Conservation (phyloP, 64 coral and sea anemone species). For the Astreopora myriophthalma region DNA sequence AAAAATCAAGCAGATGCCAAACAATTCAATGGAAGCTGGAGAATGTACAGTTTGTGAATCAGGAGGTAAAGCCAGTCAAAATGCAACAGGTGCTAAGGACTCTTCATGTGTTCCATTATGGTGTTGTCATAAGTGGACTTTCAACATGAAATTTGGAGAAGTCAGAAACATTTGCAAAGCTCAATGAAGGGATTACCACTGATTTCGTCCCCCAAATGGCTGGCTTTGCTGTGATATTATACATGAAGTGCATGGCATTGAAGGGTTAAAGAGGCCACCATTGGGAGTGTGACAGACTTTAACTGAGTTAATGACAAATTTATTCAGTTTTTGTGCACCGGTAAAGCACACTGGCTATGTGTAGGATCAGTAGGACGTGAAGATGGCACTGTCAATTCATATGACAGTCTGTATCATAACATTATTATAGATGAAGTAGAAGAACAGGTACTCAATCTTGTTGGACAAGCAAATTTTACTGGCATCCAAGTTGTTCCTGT, state of each 20-base stretch:
- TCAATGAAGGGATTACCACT: constrained; percentile 40
- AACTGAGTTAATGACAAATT: background rate
- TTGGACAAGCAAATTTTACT: constrained; percentile 29
- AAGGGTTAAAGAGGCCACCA: constrained; percentile 8
- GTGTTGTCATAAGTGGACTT: constrained; percentile 19
- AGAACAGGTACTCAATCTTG: constrained; percentile 35
- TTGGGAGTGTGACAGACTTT: constrained; percentile 8
- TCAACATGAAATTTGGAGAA: background rate
- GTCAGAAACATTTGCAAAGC: constrained; percentile 22
- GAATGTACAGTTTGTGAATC: constrained; percentile 21
- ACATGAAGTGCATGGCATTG: background rate
- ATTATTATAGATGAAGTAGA: constrained; percentile 37
- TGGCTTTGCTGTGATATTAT: constrained; percentile 73
- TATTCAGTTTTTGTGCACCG: constrained; percentile 55
- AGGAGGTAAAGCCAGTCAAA: background rate
- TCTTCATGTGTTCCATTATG: background rate
- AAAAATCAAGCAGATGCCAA: constrained; percentile 43
- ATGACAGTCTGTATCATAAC: constrained; percentile 23
- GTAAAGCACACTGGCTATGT: constrained; percentile 38
- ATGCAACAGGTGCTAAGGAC: background rate
- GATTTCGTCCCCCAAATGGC: constrained; percentile 43
- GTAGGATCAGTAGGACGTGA: constrained; percentile 15
- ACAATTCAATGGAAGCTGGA: constrained; percentile 27
- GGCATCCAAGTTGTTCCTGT: constrained; percentile 42
- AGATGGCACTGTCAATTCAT: constrained; percentile 25